Percentiles rank a stretch among this genome's conserved stretches.
Conservation (phyloP, 2,113 vertebrate species). For the Aphelocoma coerulescens region DNA sequence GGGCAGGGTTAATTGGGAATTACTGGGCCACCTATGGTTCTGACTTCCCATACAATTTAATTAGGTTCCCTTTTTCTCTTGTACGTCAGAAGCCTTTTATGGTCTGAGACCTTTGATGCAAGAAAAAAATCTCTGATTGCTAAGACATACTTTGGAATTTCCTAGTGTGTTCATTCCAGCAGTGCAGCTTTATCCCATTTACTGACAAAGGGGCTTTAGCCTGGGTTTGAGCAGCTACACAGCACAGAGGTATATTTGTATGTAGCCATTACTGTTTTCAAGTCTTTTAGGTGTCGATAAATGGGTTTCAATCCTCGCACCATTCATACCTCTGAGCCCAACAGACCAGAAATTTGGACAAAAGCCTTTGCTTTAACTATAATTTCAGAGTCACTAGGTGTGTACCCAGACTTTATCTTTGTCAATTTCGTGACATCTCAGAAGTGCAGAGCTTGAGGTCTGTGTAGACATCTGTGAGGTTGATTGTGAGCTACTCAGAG, state of each 20-base stretch:
- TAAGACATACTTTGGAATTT: not conserved
- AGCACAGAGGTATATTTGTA: not conserved
- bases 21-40: not conserved
- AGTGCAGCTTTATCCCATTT: not conserved
- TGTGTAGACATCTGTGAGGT: not conserved
- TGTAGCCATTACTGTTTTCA: not conserved
- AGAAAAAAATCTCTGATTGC: not conserved
- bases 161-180: not conserved
- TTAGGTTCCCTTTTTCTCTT: constrained; percentile 20
- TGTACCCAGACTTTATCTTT: not conserved
- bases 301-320: not conserved
- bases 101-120: not conserved
- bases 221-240: not conserved
- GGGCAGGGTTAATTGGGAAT: constrained; percentile 17
- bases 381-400: not conserved
- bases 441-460: not conserved
- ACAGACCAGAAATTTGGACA: not conserved
- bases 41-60: constrained; percentile 20
- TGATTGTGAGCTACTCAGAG: not conserved
- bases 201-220: not conserved
- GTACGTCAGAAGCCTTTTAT: not conserved
- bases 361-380: not conserved
- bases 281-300: not conserved
- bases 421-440: not conserved
- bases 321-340: not conserved